These are phyloP conservation scores for Heliconius cydno DNA, from an alignment of 2,888 invertebrate genomes.

Conservation along the genomic window DNA sequence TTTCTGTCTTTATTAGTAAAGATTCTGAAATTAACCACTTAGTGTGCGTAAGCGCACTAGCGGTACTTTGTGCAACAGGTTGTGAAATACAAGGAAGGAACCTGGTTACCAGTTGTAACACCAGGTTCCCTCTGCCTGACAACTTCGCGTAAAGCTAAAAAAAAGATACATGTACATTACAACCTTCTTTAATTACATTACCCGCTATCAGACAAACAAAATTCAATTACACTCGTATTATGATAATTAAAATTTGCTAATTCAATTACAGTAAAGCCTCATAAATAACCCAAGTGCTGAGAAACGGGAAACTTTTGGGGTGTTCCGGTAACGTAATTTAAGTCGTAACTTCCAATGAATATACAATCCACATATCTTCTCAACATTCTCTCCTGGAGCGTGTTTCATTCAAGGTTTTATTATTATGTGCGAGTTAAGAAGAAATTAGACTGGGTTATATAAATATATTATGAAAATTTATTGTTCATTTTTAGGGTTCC, in stretches of 20 bases:
- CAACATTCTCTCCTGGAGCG: not conserved
- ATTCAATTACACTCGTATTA: conserved; percentile 15
- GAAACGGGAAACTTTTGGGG: conserved; percentile 10
- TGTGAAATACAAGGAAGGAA: too few relatives aligned
- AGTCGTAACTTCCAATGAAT: conserved; percentile 21
- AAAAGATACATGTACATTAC: not conserved
- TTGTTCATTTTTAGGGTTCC: too few relatives aligned
- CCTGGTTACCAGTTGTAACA: not conserved
- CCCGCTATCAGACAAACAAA: not conserved
- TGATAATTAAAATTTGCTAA: conserved; percentile 27
- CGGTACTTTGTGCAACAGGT: too few relatives aligned
- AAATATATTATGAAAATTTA: not conserved
- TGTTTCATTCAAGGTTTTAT: conserved; percentile 11
- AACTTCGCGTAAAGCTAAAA: not conserved
- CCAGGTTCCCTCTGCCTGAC: not conserved
- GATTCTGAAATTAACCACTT: not conserved
- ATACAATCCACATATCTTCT: conserved; percentile 24
- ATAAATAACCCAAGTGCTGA: conserved; percentile 8
- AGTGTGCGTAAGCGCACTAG: too few relatives aligned
- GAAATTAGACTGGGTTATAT: not conserved
- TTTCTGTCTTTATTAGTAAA: not conserved
- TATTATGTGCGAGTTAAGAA: not conserved
- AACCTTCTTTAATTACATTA: not conserved
- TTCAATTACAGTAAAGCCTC: conserved; percentile 26
- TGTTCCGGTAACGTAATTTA: conserved; percentile 20